These are phyloP conservation scores for Ondatra zibethicus DNA, from an alignment of 2,113 vertebrate genomes.

Conservation along the genomic window DNA sequence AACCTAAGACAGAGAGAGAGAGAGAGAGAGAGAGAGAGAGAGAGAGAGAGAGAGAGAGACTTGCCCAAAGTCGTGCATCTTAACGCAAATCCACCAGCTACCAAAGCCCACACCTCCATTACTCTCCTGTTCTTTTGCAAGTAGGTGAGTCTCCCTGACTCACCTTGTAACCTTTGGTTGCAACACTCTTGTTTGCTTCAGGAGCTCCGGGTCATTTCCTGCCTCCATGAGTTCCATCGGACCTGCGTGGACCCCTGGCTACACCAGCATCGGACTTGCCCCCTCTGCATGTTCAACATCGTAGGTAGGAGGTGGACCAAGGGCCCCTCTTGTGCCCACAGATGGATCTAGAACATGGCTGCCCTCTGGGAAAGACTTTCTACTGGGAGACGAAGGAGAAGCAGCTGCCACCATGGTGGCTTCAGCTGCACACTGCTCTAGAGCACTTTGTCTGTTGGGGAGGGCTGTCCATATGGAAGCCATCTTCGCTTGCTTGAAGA, in stretches of 20 bases:
- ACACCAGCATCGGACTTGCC: constrained; percentile 95
- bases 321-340: not conserved
- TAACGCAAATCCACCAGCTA: not conserved
- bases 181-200: constrained; percentile 77
- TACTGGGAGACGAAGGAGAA: not conserved
- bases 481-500: not conserved
- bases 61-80: not conserved
- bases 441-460: not conserved
- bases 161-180: constrained; percentile 9
- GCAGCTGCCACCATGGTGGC: not conserved
- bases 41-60: constrained; percentile 45
- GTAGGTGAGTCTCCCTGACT: not conserved
- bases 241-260: constrained; percentile 98
- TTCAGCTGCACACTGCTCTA: not conserved
- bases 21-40: not conserved
- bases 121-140: constrained; percentile 20
- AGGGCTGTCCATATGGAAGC: not conserved
- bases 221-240: constrained; percentile 97
- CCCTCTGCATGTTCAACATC: constrained; percentile 99
- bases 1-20: not conserved
- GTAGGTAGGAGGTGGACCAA: constrained; percentile 90
- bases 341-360: not conserved
- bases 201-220: constrained; percentile 97
- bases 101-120: not conserved
- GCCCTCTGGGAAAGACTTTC: not conserved